phyloP scores from a whole-genome alignment of 1,140 invertebrate species.

The Drosophila nigrodunni region DNA sequence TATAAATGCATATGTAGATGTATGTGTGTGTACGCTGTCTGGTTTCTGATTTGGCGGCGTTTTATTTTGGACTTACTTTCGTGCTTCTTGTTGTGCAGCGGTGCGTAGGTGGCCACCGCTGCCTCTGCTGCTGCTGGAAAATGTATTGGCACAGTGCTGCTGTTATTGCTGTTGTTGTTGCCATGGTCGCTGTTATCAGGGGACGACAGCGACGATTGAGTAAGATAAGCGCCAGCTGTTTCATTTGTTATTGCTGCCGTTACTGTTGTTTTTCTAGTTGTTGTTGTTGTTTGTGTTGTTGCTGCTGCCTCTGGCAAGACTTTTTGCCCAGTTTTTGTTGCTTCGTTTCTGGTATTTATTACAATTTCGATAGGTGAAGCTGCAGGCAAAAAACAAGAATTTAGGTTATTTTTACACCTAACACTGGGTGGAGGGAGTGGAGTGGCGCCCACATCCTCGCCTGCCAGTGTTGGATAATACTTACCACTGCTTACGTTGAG shows the following conservation, averaged over 20 bases:
- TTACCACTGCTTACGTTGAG: slow-evolving; percentile 54
- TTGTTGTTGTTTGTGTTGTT: slow-evolving; percentile 7
- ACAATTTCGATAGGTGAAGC: slow-evolving; percentile 64
- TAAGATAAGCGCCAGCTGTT: slow-evolving; percentile 79
- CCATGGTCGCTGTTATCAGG: slow-evolving; percentile 71
- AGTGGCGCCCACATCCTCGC: slow-evolving; percentile 18
- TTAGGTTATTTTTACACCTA: slow-evolving; percentile 71
- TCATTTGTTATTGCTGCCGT: slow-evolving; percentile 41
- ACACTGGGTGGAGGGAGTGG: background rate
- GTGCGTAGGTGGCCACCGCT: slow-evolving; percentile 43
- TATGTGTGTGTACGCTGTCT: background rate
- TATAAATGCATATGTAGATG: no score
- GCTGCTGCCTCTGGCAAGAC: slow-evolving; percentile 28
- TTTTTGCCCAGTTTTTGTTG: slow-evolving; percentile 36
- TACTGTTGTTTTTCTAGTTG: slow-evolving; percentile 30
- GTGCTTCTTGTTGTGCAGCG: slow-evolving; percentile 64
- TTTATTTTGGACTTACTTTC: slow-evolving; percentile 65
- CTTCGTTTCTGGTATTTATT: slow-evolving; percentile 57
- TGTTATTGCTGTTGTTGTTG: slow-evolving; percentile 62
- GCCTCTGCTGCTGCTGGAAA: slow-evolving; percentile 17
- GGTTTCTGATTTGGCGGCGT: slow-evolving; percentile 18
- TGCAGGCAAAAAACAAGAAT: slow-evolving; percentile 30
- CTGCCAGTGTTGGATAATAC: slow-evolving; percentile 31
- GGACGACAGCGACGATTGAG: slow-evolving; percentile 51
- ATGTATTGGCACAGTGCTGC: slow-evolving; percentile 26